phyloP scores from a whole-genome alignment of 2,888 invertebrate genomes.

The Cephonodes hylas region DNA sequence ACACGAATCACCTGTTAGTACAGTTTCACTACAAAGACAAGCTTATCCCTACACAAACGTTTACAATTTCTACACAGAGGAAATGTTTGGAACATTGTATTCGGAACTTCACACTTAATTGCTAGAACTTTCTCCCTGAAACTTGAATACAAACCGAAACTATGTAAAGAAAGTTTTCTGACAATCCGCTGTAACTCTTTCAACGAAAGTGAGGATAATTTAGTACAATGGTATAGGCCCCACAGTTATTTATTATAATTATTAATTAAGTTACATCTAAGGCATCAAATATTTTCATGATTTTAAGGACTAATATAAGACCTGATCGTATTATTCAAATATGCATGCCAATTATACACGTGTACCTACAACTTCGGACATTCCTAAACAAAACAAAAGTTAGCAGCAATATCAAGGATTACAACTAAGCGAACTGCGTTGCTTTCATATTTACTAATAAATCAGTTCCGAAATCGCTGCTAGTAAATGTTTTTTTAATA shows the following conservation, averaged over 20 bases:
- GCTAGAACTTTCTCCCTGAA: background rate
- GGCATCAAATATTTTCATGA: too few relatives aligned
- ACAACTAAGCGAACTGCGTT: background rate
- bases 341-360: too few relatives aligned
- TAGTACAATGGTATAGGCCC: background rate
- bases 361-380: too few relatives aligned
- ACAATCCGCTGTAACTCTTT: background rate
- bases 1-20: too few relatives aligned
- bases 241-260: too few relatives aligned
- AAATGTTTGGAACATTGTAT: background rate
- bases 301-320: too few relatives aligned
- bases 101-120: background rate
- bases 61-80: background rate
- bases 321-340: too few relatives aligned
- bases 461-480: background rate
- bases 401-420: too few relatives aligned
- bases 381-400: too few relatives aligned
- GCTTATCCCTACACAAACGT: background rate
- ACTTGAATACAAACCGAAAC: background rate
- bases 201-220: background rate
- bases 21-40: too few relatives aligned
- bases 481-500: background rate
- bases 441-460: background rate
- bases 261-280: too few relatives aligned
- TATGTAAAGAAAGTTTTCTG: background rate